phyloP scores from a whole-genome alignment of 2,113 vertebrate genomes.

The Empidonax traillii region DNA sequence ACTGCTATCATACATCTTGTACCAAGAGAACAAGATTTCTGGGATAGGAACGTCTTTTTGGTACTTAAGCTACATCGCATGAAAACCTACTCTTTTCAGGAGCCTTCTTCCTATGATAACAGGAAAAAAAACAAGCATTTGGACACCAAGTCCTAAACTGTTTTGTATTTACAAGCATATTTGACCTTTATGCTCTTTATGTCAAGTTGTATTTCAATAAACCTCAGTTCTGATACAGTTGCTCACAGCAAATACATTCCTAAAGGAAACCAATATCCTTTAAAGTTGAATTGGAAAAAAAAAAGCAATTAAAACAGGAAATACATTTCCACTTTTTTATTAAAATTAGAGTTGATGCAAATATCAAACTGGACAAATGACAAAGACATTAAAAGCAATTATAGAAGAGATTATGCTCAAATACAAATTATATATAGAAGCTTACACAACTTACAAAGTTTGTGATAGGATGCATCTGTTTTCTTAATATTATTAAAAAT shows the following conservation, averaged over 20 bases:
- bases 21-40: background rate
- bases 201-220: background rate
- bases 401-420: background rate
- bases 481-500: background rate
- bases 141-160: background rate
- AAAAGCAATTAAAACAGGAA: background rate
- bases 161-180: background rate
- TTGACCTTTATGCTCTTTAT: background rate
- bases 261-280: background rate
- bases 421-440: background rate
- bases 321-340: background rate
- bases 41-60: background rate
- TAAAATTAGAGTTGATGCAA: background rate
- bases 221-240: background rate
- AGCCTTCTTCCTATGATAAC: background rate
- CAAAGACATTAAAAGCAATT: background rate
- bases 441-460: background rate
- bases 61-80: background rate
- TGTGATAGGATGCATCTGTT: background rate
- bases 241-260: background rate
- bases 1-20: background rate
- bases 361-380: background rate
- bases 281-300: background rate
- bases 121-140: background rate
- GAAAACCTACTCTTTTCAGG: background rate